Conservation (phyloP, 2,113 vertebrate genomes). For the Limnothrissa miodon region DNA sequence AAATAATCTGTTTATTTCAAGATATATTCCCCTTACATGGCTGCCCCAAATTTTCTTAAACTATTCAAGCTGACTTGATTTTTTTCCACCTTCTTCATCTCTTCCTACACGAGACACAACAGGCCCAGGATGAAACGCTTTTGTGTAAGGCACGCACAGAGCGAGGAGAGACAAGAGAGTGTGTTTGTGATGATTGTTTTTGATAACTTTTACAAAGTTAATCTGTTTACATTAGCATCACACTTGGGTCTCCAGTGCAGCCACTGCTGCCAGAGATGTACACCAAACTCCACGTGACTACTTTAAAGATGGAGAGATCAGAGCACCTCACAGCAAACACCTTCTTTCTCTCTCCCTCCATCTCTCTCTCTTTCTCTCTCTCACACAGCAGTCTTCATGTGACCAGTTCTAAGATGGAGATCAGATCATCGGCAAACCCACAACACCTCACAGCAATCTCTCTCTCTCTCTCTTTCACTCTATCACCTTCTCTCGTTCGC, state of each 20-base stretch:
- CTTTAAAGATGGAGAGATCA: slow-evolving; percentile 5
- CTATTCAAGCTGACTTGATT: slow-evolving; percentile 53
- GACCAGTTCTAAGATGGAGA: no score
- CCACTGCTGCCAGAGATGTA: not conserved
- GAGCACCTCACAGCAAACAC: not conserved
- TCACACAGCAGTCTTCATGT: no score
- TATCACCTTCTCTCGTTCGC: no score
- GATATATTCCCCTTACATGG: slow-evolving; percentile 67
- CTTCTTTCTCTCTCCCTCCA: not conserved
- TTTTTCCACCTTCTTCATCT: slow-evolving; percentile 40
- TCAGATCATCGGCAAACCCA: no score
- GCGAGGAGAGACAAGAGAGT: slow-evolving; percentile 36
- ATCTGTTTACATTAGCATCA: slow-evolving; percentile 14
- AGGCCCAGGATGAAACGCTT: slow-evolving; percentile 44
- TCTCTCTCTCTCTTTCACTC: not conserved
- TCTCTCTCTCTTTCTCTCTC: slow-evolving; percentile 15
- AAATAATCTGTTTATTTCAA: slow-evolving; percentile 77
- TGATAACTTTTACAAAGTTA: slow-evolving; percentile 32
- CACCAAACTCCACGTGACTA: not conserved
- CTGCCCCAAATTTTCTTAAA: slow-evolving; percentile 51
- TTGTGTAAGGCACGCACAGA: slow-evolving; percentile 49
- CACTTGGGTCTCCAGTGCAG: not conserved
- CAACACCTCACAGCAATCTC: not conserved
- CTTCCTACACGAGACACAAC: not conserved
- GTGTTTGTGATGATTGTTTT: slow-evolving; percentile 36